A percentile compares a stretch with the other conserved stretches of the same genome.
Conservation (phyloP, 2,888 invertebrate genomes). For the Dasysyrphus albostriatus region DNA sequence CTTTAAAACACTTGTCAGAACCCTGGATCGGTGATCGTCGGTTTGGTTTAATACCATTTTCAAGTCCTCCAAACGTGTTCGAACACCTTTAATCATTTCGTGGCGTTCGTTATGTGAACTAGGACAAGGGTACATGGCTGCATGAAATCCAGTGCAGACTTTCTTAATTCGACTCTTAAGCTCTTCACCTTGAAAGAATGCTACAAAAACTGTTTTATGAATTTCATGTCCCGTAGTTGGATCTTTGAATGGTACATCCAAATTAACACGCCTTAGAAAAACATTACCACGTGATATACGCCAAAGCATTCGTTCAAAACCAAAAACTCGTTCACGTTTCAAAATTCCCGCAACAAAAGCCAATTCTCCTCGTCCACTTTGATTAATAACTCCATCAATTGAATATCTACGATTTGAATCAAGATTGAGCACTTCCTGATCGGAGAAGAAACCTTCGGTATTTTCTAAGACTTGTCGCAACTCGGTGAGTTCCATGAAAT, state of each 20-base stretch:
- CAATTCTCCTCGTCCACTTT: constrained; percentile 20
- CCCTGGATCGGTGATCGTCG: constrained; percentile 89
- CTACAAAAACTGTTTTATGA: constrained; percentile 92
- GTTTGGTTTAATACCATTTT: constrained; percentile 90
- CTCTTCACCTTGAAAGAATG: constrained; percentile 91
- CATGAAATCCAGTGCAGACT: constrained; percentile 93
- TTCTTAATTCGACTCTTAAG: constrained; percentile 91
- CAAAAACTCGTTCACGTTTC: constrained; percentile 85
- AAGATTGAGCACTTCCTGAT: constrained; percentile 75
- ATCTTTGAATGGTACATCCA: constrained; percentile 93
- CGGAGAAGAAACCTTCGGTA: constrained; percentile 78
- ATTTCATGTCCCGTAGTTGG: background rate
- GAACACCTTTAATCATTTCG: constrained; percentile 90
- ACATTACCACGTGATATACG: constrained; percentile 97
- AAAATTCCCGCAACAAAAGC: constrained; percentile 30
- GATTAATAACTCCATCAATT: constrained; percentile 10
- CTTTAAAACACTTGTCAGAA: constrained; percentile 83
- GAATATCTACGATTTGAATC: constrained; percentile 76
- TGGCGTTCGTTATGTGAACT: constrained; percentile 89
- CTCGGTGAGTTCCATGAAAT: constrained; percentile 77
- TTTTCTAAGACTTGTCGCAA: constrained; percentile 77
- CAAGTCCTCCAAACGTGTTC: constrained; percentile 90
- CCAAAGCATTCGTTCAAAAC: constrained; percentile 98
- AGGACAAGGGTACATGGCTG: constrained; percentile 93
- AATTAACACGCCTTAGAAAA: constrained; percentile 95